Conservation (phyloP, 2,797 vertebrate genomes). For the Rachycentron canadum region DNA sequence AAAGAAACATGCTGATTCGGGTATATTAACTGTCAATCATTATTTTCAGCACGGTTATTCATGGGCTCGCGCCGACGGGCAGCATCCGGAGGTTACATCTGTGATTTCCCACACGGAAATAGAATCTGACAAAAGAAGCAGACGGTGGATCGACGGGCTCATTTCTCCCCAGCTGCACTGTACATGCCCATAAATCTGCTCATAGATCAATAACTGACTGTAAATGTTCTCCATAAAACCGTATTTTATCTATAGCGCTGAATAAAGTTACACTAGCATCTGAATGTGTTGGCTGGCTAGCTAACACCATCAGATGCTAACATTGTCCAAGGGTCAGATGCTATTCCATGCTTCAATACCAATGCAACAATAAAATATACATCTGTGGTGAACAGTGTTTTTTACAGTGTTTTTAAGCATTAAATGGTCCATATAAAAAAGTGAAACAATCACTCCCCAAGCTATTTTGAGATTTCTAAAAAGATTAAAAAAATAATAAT, state of each 20-base stretch:
- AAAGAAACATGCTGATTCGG: conserved; percentile 65
- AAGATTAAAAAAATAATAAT: not conserved
- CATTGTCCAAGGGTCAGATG: not conserved
- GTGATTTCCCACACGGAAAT: conserved; percentile 1
- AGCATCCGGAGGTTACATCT: conserved; percentile 9
- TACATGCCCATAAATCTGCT: conserved; percentile 1
- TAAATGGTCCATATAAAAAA: not conserved
- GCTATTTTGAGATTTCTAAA: conserved; percentile 34
- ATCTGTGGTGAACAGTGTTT: not conserved
- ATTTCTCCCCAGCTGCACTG: not conserved
- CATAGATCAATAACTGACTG: conserved; percentile 7
- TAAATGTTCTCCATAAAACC: not conserved
- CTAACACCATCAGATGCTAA: too few relatives aligned
- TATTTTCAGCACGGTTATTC: conserved; percentile 26
- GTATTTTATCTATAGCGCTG: not conserved
- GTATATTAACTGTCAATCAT: conserved; percentile 55
- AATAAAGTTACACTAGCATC: not conserved
- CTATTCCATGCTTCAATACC: not conserved
- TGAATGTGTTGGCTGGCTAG: not conserved
- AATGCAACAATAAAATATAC: not conserved
- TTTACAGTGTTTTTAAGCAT: not conserved
- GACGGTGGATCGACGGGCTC: not conserved
- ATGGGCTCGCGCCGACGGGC: conserved; percentile 21
- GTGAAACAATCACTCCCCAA: conserved; percentile 21
- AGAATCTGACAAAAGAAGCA: not conserved